Base-by-base conservation (phyloP, 2,888 invertebrate species). In the Alsophila aescularia region DNA sequence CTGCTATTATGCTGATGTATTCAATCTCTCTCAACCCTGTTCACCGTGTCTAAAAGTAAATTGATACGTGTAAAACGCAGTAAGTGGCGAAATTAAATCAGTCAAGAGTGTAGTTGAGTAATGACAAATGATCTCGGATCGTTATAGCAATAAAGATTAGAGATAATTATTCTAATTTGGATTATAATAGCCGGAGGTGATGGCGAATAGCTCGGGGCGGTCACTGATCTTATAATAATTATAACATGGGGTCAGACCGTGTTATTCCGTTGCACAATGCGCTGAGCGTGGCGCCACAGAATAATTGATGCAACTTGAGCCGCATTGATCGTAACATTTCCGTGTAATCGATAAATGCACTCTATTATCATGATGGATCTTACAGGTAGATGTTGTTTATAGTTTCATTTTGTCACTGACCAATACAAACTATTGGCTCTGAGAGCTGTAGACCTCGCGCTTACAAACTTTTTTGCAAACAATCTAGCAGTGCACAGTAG, bases 191-290 rank as follows among this genome's bases (percentile, higher is more conserved):
- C 63, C 62, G 62, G 62, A 57, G 68, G 69, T 77, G n/a, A n/a
- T n/a, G n/a, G 83, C 77, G 81, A 76, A n/a, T 69, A 67, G 79
- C 84, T 78, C 45, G 73, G 62, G 82, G 83, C 83, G 77, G 75
- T 79, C 73, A 73, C 72, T 80, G 83, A 72, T 79, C 81, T 79
- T 77, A 77, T 73, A 63, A 72, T 69, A 72, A 77, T 74, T 74
- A 70, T 73, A 69, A 67, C 65, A 65, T 70, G 70, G 72, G 66
- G 68, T 75, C 74, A 69, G 71, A 70, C 73, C 76, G 72, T 69
- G 70, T 73, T 75, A 75, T 75, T 73, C 67, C 51, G 72, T 86
- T 85, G 70, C 85, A 78, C 77, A 86, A 86, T 78, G 48, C 52
- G 52, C 52, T 50, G 62, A 66, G 67, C 58, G 66, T 53, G 61